A percentile compares a stretch with the other conserved stretches of the same genome.
Evolutionary conservation across 2,888 invertebrate species (phyloP).

Genomic region (Leucophenga montana): DNA sequence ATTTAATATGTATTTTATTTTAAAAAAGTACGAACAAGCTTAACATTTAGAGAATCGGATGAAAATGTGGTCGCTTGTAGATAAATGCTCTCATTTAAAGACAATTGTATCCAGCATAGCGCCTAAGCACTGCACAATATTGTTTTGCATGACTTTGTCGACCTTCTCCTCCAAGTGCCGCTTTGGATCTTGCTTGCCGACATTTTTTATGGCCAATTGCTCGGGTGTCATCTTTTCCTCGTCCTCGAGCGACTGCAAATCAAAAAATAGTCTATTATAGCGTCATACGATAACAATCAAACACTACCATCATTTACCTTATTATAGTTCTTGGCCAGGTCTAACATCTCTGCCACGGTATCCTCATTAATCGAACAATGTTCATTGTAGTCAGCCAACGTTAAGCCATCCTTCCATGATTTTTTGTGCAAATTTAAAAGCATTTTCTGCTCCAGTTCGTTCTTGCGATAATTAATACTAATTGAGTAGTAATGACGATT

Average conservation of each 20-base stretch:
- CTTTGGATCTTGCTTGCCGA: slow-evolving; percentile 99
- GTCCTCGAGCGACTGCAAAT: slow-evolving; percentile 87
- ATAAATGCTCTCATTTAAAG: slow-evolving; percentile 79
- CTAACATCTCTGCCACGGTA: slow-evolving; percentile 96
- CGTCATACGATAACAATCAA: slow-evolving; percentile 9
- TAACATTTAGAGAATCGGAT: too few species aligned
- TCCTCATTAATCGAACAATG: slow-evolving; percentile 95
- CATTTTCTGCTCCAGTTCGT: slow-evolving; percentile 99
- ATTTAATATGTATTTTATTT: slow-evolving; percentile 5
- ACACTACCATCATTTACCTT: slow-evolving; percentile 75
- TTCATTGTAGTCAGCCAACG: slow-evolving; percentile 91
- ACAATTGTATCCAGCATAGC: slow-evolving; percentile 96
- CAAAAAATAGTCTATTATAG: slow-evolving; percentile 9
- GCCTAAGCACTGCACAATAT: slow-evolving; percentile 97
- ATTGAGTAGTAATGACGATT: slow-evolving; percentile 99
- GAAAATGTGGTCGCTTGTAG: neutral
- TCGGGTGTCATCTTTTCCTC: slow-evolving; percentile 99
- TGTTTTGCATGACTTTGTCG: slow-evolving; percentile 95
- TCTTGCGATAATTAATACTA: slow-evolving; percentile 99
- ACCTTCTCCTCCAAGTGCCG: slow-evolving; percentile 99
- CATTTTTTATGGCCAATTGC: slow-evolving; percentile 99
- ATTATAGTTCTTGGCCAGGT: slow-evolving; percentile 97
- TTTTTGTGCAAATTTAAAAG: slow-evolving; percentile 98
- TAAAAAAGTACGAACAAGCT: slow-evolving; percentile 15
- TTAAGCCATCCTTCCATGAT: slow-evolving; percentile 98